phyloP scores from a whole-genome alignment of 2,797 vertebrate species.

The Eupleurogrammus muticus region DNA sequence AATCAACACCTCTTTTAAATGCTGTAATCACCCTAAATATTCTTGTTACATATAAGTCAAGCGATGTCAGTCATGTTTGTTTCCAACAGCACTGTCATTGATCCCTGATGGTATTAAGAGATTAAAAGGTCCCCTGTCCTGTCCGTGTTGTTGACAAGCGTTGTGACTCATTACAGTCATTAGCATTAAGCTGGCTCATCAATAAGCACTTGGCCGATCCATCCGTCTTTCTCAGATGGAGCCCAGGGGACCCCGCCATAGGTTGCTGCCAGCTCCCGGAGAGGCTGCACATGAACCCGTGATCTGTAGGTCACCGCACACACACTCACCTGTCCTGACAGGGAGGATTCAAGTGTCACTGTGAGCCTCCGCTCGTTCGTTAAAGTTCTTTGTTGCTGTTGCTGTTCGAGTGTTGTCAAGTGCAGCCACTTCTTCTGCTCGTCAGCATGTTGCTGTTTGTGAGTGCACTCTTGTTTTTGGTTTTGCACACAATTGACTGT shows the following conservation, averaged over 20 bases:
- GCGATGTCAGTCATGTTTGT: conserved; percentile 55
- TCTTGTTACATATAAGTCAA: conserved; percentile 43
- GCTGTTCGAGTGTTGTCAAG: conserved; percentile 35
- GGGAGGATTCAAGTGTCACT: conserved; percentile 40
- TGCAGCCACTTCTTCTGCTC: conserved; percentile 37
- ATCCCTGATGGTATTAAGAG: conserved; percentile 79
- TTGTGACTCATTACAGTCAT: conserved; percentile 81
- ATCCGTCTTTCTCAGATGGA: conserved; percentile 72
- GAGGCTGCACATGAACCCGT: conserved; percentile 40
- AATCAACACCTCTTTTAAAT: conserved; percentile 38
- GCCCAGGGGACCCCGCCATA: conserved; percentile 55
- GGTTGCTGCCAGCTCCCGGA: conserved; percentile 44
- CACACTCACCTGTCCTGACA: conserved; percentile 5
- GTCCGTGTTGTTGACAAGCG: conserved; percentile 77
- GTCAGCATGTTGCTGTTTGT: conserved; percentile 50
- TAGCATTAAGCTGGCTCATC: conserved; percentile 84
- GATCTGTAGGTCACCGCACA: conserved; percentile 37
- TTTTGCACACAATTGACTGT: conserved; percentile 45
- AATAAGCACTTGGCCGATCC: conserved; percentile 79
- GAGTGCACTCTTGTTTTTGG: conserved; percentile 47
- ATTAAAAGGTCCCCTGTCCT: conserved; percentile 80
- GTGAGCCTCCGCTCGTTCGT: conserved; percentile 5
- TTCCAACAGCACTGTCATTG: conserved; percentile 61
- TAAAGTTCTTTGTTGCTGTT: conserved; percentile 35
- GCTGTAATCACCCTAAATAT: conserved; percentile 36